Conservation (phyloP, 2,888 invertebrate species). For the Epinotia ramella region DNA sequence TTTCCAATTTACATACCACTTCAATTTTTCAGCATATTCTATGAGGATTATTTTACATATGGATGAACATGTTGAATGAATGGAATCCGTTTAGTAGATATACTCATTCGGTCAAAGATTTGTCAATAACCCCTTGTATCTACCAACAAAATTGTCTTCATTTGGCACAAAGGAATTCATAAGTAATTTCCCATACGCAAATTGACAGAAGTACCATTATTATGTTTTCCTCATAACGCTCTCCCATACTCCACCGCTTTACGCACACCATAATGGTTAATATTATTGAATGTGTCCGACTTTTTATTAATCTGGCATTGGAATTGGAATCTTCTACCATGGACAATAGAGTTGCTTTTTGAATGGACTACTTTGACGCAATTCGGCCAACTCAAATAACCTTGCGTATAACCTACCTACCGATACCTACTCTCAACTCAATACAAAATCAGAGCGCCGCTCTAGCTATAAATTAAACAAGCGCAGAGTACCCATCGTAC, state of each 20-base stretch:
- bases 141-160: not conserved
- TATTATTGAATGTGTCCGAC: too few relatives aligned
- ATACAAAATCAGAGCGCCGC: slow-evolving; percentile 34
- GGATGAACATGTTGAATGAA: not conserved
- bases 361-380: too few relatives aligned
- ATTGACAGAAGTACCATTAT: not conserved
- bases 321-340: too few relatives aligned
- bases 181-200: not conserved
- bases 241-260: not conserved
- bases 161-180: not conserved
- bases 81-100: not conserved
- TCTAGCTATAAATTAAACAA: slow-evolving; percentile 53
- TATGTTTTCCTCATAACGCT: not conserved
- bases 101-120: not conserved
- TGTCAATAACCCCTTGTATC: not conserved
- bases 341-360: too few relatives aligned
- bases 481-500: slow-evolving; percentile 47
- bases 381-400: too few relatives aligned
- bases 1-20: too few relatives aligned
- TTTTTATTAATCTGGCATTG: too few relatives aligned
- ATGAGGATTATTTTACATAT: too few relatives aligned
- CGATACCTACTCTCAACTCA: slow-evolving; percentile 15
- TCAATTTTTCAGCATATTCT: too few relatives aligned
- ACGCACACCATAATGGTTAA: not conserved
- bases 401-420: too few relatives aligned